Base-by-base conservation (phyloP, 2,888 invertebrate genomes). In the Pseudococcus viburni region DNA sequence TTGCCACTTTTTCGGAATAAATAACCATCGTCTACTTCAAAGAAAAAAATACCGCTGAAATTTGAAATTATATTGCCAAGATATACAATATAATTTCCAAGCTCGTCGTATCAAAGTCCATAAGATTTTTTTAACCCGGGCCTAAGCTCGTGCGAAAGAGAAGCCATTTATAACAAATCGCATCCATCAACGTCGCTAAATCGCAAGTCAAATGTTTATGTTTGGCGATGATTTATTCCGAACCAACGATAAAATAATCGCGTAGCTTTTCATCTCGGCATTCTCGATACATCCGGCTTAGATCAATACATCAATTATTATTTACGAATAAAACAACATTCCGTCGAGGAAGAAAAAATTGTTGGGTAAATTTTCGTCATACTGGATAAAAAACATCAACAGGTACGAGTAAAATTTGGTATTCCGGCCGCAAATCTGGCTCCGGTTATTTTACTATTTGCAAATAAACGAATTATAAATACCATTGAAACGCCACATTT, bases 181-280 rank as follows among this genome's bases (percentile, higher is more conserved):
- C 73, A 77, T 77, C 39, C 77, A 77, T 77, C 77, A 77, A 77
- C n/a, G 77, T 77, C 77, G 42, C 77, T 17, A n/a, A 42, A 39
- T 15, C 42, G 9, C 42, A 77, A 42, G 77, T 77, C 77, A 77
- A 42, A 77, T 77, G n/a, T 42, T 77, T n/a, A 77, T 26, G n/a
- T 77, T 42, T n/a, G 5, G n/a, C 77, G 11, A 77, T 26, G 12
- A 9, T 22, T 68, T 26, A 68, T 64, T 64, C 64, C 42, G 12
- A 51, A 51, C 48, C 48, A 15, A 51, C 5, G 19, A 19, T 19
- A 59, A 17, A 17, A n/a, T 17, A 59, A 17, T 59, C 17, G 17
- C 6, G 12, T 8, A 19, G 8, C 19, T 64, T 64, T 64, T 64
- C n/a, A 19, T 64, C 19, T 42, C 42, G 42, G 8, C n/a, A 5